Evolutionary conservation across 2,797 vertebrate genomes (phyloP).

Genomic region (Danio choprae): DNA sequence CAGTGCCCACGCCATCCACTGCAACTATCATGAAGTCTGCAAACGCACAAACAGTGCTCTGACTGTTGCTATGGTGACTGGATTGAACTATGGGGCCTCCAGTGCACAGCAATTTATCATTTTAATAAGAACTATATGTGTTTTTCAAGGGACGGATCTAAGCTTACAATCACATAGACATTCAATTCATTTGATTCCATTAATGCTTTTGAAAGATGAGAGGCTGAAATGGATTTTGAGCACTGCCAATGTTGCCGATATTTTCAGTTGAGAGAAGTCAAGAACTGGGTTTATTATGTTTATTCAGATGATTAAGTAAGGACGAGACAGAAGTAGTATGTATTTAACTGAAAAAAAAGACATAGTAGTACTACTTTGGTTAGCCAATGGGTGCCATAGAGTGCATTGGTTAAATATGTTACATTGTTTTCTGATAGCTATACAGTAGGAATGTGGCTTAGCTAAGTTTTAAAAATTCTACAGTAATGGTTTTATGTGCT

Average conservation of each 20-base stretch:
- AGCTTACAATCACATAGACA: constrained; percentile 44
- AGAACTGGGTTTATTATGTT: constrained; percentile 11
- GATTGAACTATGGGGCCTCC: constrained; percentile 46
- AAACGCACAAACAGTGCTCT: constrained; percentile 58
- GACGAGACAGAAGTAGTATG: neutral
- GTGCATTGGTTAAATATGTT: no score
- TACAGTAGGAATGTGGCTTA: no score
- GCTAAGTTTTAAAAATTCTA: no score
- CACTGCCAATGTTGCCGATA: constrained; percentile 1
- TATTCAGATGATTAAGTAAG: neutral
- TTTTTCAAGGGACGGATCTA: constrained; percentile 37
- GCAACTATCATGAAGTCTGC: constrained; percentile 16
- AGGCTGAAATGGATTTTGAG: constrained; percentile 15
- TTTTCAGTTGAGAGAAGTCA: neutral
- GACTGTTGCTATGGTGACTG: constrained; percentile 72
- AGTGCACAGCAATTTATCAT: constrained; percentile 68
- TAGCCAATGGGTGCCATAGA: no score
- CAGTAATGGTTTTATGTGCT: no score
- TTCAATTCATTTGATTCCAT: constrained; percentile 14
- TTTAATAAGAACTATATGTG: constrained; percentile 63
- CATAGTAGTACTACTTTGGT: no score
- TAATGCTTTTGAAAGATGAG: constrained; percentile 17
- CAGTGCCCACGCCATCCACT: constrained; percentile 37
- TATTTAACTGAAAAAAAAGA: no score
- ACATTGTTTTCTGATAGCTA: no score